A percentile compares a stretch with the other conserved stretches of the same genome.
phyloP scores from a whole-genome alignment of 2,888 invertebrate species.

The Leucophenga montana region DNA sequence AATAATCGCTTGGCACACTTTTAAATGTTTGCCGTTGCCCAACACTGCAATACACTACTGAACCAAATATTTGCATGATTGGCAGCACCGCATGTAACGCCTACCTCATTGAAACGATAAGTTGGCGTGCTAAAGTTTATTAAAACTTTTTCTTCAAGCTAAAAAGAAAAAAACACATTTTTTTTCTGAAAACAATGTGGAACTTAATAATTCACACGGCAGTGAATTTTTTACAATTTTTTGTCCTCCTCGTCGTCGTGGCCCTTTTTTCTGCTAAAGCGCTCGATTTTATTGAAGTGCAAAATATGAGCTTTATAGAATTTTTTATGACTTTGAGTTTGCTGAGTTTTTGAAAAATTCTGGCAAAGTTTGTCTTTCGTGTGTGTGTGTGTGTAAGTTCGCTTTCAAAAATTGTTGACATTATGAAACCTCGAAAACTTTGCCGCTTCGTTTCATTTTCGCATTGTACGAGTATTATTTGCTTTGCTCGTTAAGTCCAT shows the following conservation, averaged over 20 bases:
- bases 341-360: no score
- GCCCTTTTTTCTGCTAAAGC: conserved; percentile 39
- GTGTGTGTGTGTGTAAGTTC: conserved; percentile 32
- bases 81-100: no score
- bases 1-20: background rate
- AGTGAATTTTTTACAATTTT: conserved; percentile 63
- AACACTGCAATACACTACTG: conserved; percentile 33
- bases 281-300: conserved; percentile 60
- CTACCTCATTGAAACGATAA: background rate
- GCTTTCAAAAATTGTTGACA: conserved; percentile 60
- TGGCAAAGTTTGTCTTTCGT: conserved; percentile 4
- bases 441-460: conserved; percentile 46
- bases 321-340: no score
- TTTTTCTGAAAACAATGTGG: conserved; percentile 38
- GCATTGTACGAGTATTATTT: conserved; percentile 55
- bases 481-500: conserved; percentile 63
- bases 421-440: conserved; percentile 60
- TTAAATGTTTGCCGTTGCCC: conserved; percentile 35
- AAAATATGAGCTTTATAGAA: conserved; percentile 55
- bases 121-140: no score
- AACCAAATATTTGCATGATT: no score
- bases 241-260: conserved; percentile 31
- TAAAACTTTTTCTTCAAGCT: no score
- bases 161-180: no score
- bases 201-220: conserved; percentile 65